Base-by-base conservation (phyloP, 2,797 vertebrate genomes). In the Ctenopoma multispine region DNA sequence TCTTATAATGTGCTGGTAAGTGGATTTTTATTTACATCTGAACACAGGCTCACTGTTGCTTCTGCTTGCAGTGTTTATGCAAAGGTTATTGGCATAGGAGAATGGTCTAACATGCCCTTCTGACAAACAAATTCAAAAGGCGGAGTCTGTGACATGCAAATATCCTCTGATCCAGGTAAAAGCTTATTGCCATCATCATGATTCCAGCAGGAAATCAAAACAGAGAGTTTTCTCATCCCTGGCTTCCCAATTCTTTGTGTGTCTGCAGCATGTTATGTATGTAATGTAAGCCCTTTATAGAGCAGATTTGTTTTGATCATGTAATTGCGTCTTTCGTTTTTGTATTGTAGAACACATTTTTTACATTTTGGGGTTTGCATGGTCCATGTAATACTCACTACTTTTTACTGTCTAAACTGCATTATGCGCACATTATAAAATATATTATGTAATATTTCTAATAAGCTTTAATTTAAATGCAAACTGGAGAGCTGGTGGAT, bases 391-490 rank as follows among this genome's bases (percentile, higher is more conserved):
- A 12, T 7, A 50, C 38, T 24, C 1, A 11, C 1, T 18, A n/a
- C n/a, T n/a, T n/a, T n/a, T 48, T 38, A 24, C n/a, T 29, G 20
- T 64, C 18, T 55, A 48, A 38, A 65, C 31, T 34, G 31, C 36
- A 70, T 63, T 59, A 51, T n/a, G 4, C 61, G 53, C 49, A 20
- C 56, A 24, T 74, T 69, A 51, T 8, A 15, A 18, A 20, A 34
- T 9, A 34, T 34, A 36, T 46, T 51, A n/a, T n/a, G n/a, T n/a
- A n/a, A n/a, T n/a, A n/a, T n/a, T n/a, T n/a, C n/a, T n/a, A n/a
- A n/a, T n/a, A n/a, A n/a, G n/a, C 29, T 18, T 66, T 31, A 53
- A 63, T 47, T 63, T 29, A 6, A 36, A 74, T 44, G 63, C 55
- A 58, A 61, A 63, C 31, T 24, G 17, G 43, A 6, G 29, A 29